Evolutionary conservation across 1,140 invertebrate species (phyloP), one percentile per base, ranked within the genome.

Genomic region (Callitettix versicolor): DNA sequence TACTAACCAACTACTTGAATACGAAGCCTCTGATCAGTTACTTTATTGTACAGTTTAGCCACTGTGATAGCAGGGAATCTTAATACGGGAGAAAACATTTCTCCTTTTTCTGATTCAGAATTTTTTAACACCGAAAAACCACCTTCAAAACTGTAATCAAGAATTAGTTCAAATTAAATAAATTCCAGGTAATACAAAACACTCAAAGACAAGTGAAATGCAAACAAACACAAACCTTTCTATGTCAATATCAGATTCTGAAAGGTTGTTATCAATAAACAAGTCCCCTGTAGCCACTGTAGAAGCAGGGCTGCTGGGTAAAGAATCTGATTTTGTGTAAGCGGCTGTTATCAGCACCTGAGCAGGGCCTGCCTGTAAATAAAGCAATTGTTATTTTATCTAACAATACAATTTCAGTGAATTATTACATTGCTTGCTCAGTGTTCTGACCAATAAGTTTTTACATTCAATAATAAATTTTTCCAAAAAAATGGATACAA

Each of bases 1-100:
- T 30, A 30, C 26, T 4, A 30, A 71, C 72, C 71, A 64, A 71
- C 68, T 26, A 79, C 70, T 55, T 77, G 69, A 20, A 88, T 74
- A 49, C 73, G 74, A 1, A 88, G 68, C 41, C 79, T 75, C 61
- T 84, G 76, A 55, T 77, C 71, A 12, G 76, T 79, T 15, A 78
- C 69, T 59, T 67, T 74, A 49, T 79, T 77, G 53, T 80, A 80
- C 21, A 80, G 65, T 20, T 68, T 63, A 0, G 75, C 58, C 4
- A 77, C 71, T 34, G 77, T 74, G 57, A 80, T 75, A 36, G 72
- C 68, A 30, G 70, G 68, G 60, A 71, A 73, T 59, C 72, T 60
- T 56, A 74, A 47, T 62, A 68, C 46, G 60, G 65, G 58, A 61
- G 68, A 60, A 64, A 62, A 53, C 61, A 62, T 17, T 59, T 67